Base-by-base conservation (phyloP, 1,140 invertebrate genomes). In the Heliconius hermathena region DNA sequence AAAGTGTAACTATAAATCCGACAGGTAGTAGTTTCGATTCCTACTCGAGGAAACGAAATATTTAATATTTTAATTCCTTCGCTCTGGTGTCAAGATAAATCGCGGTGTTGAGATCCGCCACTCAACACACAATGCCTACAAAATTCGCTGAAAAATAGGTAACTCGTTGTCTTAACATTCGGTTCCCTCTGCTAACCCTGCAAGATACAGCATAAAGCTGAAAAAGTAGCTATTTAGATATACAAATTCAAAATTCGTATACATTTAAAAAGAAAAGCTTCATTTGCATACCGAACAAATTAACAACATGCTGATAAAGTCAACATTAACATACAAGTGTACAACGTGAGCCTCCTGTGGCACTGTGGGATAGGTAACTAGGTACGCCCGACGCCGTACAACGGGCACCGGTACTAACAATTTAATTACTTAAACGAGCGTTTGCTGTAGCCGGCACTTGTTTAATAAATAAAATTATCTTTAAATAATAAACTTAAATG, bases 391-490 rank as follows among this genome's bases (percentile, higher is more conserved):
- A 74, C 80, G 74, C 52, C 71, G n/a, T 77, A 74, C 80, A 77
- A 74, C 80, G 29, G 60, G 46, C 70, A 77, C 74, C 71, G 79
- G 78, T 52, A 77, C 71, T 77, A 80, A 80, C 75, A 81, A 81
- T 81, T 81, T 81, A 81, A 81, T 81, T 81, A 81, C 79, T 77
- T 73, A 77, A 77, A 71, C 57, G 73, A 20, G 38, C 41, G 49
- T 74, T 77, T 71, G 72, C 71, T 74, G 33, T 77, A 77, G 73
- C 79, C 60, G 75, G 76, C 13, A 46, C 72, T 77, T 52, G 78
- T 80, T 75, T 79, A 74, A 79, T 76, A 80, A 80, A 80, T 76
- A 80, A 76, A 80, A 76, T 80, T 80, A 76, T 80, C 74, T 80
- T 73, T 76, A 76, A 76, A 80, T 76, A 80, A 80, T 80, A 76